Conservation (phyloP, 2,797 vertebrate genomes). For the Tokudaia tokunoshimensis region DNA sequence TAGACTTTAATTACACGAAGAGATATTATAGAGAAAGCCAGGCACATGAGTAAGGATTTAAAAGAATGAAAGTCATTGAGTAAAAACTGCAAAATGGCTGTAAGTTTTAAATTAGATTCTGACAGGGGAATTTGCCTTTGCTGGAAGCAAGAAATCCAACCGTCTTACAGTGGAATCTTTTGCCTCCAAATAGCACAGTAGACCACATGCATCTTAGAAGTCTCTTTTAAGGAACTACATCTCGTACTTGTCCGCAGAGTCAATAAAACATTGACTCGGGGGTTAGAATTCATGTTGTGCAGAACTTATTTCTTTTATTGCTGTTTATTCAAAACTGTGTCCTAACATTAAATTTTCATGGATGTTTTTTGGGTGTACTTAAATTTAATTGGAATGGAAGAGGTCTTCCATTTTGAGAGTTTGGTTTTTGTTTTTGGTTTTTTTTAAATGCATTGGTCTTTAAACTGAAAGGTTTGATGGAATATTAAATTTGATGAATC, state of each 20-base stretch:
- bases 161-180: constrained; percentile 85
- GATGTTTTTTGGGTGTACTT: constrained; percentile 66
- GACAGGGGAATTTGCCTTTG: constrained; percentile 86
- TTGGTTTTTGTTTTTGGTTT: constrained; percentile 61
- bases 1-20: constrained; percentile 64
- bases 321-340: constrained; percentile 75
- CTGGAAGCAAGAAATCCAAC: constrained; percentile 83
- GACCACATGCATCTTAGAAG: constrained; percentile 83
- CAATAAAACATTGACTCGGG: constrained; percentile 76
- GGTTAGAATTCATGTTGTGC: constrained; percentile 74
- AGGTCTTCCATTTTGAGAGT: constrained; percentile 77
- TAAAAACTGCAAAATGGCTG: constrained; percentile 84
- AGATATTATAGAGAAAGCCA: constrained; percentile 63
- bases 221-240: constrained; percentile 77
- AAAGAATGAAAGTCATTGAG: constrained; percentile 81
- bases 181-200: constrained; percentile 83
- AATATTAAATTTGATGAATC: constrained; percentile 90
- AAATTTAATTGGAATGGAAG: constrained; percentile 72
- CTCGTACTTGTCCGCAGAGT: constrained; percentile 81
- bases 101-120: constrained; percentile 85
- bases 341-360: constrained; percentile 67
- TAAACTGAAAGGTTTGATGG: constrained; percentile 85
- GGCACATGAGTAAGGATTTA: constrained; percentile 62
- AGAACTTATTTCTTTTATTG: constrained; percentile 73
- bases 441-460: constrained; percentile 76